These are phyloP conservation scores for Saguinus imperator DNA, from an alignment of 2,113 vertebrate species.

Conservation along the genomic window DNA sequence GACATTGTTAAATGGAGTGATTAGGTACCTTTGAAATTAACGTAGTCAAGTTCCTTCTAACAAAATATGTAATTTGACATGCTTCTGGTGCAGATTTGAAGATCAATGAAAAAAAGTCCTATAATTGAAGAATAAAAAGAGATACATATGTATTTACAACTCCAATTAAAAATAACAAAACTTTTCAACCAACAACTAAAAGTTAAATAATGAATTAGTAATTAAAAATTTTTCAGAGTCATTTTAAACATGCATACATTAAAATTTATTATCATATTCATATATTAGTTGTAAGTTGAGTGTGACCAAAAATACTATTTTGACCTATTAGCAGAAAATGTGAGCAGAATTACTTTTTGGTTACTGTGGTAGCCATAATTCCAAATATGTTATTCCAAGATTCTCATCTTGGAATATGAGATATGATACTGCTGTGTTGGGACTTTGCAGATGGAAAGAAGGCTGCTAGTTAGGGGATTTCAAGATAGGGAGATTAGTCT, in stretches of 20 bases:
- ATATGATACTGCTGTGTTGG: background rate
- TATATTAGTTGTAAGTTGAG: background rate
- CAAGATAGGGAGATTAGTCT: background rate
- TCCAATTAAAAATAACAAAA: background rate
- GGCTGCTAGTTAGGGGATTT: background rate
- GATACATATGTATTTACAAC: background rate
- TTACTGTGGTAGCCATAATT: background rate
- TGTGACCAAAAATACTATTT: background rate
- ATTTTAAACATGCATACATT: background rate
- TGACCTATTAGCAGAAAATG: background rate
- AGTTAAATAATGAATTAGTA: background rate
- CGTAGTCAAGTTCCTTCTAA: background rate
- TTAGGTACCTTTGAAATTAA: constrained; percentile 4
- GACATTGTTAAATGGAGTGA: background rate
- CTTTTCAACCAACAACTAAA: background rate
- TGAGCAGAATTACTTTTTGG: background rate
- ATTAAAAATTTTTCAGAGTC: background rate
- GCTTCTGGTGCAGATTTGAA: background rate
- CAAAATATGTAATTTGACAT: background rate
- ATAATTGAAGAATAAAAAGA: background rate
- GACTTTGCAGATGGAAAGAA: background rate
- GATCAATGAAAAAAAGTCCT: background rate
- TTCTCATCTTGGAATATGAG: background rate
- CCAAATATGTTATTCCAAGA: background rate
- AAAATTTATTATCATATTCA: background rate